A percentile compares a stretch with the other conserved stretches of the same genome.
phyloP scores from a whole-genome alignment of 2,888 invertebrate genomes.

The Mermis nigrescens region DNA sequence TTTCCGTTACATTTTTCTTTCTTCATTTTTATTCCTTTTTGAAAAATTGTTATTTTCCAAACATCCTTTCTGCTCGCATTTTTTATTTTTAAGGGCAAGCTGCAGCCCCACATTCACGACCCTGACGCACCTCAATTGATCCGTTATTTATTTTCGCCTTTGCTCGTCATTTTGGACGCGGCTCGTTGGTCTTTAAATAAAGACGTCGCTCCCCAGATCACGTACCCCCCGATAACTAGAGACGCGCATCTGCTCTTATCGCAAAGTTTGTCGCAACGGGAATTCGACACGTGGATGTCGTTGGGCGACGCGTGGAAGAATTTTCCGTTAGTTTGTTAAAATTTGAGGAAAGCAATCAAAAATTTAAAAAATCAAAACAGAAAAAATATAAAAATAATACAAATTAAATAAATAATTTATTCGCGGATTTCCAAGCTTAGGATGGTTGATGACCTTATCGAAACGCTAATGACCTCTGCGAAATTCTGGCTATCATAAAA shows the following conservation, averaged over 20 bases:
- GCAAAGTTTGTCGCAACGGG: slow-evolving; percentile 93
- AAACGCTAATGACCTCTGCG: too few species aligned
- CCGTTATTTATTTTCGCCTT: slow-evolving; percentile 90
- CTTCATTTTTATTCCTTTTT: too few species aligned
- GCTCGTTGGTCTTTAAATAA: slow-evolving; percentile 28
- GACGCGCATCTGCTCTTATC: slow-evolving; percentile 84
- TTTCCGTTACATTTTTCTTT: too few species aligned
- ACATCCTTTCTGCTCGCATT: too few species aligned
- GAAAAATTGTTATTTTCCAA: too few species aligned
- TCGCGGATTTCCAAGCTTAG: too few species aligned
- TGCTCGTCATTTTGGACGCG: slow-evolving; percentile 89
- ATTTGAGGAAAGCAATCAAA: too few species aligned
- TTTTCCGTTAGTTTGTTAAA: slow-evolving; percentile 46
- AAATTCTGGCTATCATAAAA: too few species aligned
- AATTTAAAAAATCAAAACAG: too few species aligned
- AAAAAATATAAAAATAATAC: too few species aligned
- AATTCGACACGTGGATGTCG: slow-evolving; percentile 90
- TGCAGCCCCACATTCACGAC: slow-evolving; percentile 92
- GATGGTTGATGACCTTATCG: too few species aligned
- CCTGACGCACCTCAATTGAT: slow-evolving; percentile 96
- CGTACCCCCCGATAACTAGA: slow-evolving; percentile 68
- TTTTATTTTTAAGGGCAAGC: slow-evolving; percentile 47
- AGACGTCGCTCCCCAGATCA: slow-evolving; percentile 38
- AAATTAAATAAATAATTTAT: too few species aligned
- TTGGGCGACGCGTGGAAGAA: slow-evolving; percentile 87